A percentile compares a stretch with the other conserved stretches of the same genome.
phyloP scores from a whole-genome alignment of 1,140 invertebrate genomes.

The Musca vetustissima region DNA sequence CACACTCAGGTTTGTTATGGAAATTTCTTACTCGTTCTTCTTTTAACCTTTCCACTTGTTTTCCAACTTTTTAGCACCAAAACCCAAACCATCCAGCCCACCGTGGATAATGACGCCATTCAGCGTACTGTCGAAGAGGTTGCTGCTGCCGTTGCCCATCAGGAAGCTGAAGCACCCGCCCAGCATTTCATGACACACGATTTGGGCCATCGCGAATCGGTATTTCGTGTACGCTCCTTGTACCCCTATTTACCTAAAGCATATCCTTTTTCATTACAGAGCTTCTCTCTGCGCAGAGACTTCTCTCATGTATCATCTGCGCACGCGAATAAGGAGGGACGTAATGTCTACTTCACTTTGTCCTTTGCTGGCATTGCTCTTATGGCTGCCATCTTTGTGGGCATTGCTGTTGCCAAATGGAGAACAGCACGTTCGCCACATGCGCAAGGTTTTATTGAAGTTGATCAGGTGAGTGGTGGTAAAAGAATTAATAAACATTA shows the following conservation, averaged over 20 bases:
- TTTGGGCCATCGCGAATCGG: constrained; percentile 82
- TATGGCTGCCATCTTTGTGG: constrained; percentile 85
- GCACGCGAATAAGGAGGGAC: constrained; percentile 58
- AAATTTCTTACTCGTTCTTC: too few relatives aligned
- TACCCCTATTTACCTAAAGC: constrained; percentile 36
- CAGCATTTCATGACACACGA: constrained; percentile 84
- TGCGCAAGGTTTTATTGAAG: constrained; percentile 93
- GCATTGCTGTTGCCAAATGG: constrained; percentile 85
- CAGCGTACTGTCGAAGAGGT: constrained; percentile 62
- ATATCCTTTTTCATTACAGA: constrained; percentile 61
- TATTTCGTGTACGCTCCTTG: constrained; percentile 56
- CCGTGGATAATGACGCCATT: constrained; percentile 62
- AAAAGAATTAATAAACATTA: too few relatives aligned
- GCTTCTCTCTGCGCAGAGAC: constrained; percentile 77
- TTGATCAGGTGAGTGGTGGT: constrained; percentile 69
- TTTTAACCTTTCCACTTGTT: too few relatives aligned
- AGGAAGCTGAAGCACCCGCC: constrained; percentile 67
- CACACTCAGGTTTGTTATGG: constrained; percentile 52
- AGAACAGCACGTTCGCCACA: constrained; percentile 79
- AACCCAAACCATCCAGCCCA: constrained; percentile 52
- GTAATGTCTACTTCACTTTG: constrained; percentile 68
- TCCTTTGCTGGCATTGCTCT: constrained; percentile 81
- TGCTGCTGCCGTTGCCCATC: constrained; percentile 65
- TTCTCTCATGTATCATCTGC: constrained; percentile 58
- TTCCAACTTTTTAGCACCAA: constrained; percentile 40